phyloP scores from a whole-genome alignment of 2,888 invertebrate species.

The Vanessa cardui region DNA sequence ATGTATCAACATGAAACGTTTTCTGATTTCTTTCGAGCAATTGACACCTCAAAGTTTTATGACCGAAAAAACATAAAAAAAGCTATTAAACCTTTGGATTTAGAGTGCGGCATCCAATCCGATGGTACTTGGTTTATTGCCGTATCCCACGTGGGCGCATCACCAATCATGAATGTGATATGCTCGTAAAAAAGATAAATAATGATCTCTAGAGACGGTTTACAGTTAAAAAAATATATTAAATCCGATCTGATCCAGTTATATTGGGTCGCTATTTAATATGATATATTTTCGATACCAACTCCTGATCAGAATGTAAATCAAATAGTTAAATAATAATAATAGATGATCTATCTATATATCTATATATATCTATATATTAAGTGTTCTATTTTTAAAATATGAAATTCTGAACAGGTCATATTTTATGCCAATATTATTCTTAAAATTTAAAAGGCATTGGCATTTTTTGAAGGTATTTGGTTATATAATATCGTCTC shows the following conservation, averaged over 20 bases:
- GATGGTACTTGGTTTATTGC: conserved; percentile 63
- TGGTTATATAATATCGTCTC: too few relatives aligned
- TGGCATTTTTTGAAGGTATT: too few relatives aligned
- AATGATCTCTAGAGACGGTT: conserved; percentile 47
- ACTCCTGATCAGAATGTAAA: background rate
- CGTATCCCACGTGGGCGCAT: conserved; percentile 56
- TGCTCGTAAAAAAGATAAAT: conserved; percentile 73
- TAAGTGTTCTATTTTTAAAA: too few relatives aligned
- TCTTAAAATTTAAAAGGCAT: too few relatives aligned
- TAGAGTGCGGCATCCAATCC: conserved; percentile 68
- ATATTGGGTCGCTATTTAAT: conserved; percentile 24
- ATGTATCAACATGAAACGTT: conserved; percentile 15
- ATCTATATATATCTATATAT: too few relatives aligned
- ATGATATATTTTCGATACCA: background rate
- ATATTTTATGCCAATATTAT: too few relatives aligned
- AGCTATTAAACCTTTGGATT: conserved; percentile 66
- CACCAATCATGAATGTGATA: conserved; percentile 68
- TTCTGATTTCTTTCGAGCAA: conserved; percentile 51
- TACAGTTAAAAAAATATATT: conserved; percentile 38
- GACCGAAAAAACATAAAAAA: conserved; percentile 57
- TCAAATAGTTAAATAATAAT: background rate
- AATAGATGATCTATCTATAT: too few relatives aligned
- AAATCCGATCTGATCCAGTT: conserved; percentile 27
- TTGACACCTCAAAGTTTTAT: conserved; percentile 77
- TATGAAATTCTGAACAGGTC: too few relatives aligned